A percentile compares a stretch with the other conserved stretches of the same genome.
These are phyloP conservation scores for Criorhina ranunculi DNA, from an alignment of 2,888 invertebrate genomes.

Conservation along the genomic window DNA sequence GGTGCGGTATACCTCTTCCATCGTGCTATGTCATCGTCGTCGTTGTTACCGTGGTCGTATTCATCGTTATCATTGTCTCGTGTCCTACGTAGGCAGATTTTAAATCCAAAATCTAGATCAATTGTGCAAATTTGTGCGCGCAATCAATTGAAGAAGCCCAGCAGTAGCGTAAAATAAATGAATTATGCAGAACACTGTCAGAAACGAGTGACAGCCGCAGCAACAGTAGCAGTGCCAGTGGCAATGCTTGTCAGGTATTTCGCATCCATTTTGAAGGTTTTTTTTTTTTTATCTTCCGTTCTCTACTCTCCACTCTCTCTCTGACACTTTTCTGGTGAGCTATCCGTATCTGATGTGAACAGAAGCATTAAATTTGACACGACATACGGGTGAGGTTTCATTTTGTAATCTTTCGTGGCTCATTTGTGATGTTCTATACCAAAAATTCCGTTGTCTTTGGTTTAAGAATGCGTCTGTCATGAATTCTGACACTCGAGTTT, in stretches of 20 bases:
- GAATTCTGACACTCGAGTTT: conserved; percentile 15
- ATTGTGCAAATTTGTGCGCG: conserved; percentile 50
- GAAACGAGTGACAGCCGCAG: conserved; percentile 8
- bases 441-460: conserved; percentile 39
- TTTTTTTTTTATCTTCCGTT: no score
- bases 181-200: conserved; percentile 27
- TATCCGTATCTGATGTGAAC: conserved; percentile 11
- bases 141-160: conserved; percentile 33
- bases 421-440: neutral
- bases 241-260: conserved; percentile 28
- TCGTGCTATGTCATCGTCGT: neutral
- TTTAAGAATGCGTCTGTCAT: conserved; percentile 7
- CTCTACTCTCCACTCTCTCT: neutral
- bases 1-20: conserved; percentile 6
- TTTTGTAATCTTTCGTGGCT: conserved; percentile 33
- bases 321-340: conserved; percentile 8
- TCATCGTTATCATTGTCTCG: conserved; percentile 38
- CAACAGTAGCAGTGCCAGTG: neutral
- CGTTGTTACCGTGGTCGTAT: conserved; percentile 9
- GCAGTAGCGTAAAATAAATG: conserved; percentile 51
- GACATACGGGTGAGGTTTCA: conserved; percentile 22
- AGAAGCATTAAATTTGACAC: conserved; percentile 43
- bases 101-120: conserved; percentile 49
- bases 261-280: conserved; percentile 1
- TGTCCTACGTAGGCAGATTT: conserved; percentile 36